Evolutionary conservation across 2,113 vertebrate species (phyloP).

Genomic region (Nannospalax galili): DNA sequence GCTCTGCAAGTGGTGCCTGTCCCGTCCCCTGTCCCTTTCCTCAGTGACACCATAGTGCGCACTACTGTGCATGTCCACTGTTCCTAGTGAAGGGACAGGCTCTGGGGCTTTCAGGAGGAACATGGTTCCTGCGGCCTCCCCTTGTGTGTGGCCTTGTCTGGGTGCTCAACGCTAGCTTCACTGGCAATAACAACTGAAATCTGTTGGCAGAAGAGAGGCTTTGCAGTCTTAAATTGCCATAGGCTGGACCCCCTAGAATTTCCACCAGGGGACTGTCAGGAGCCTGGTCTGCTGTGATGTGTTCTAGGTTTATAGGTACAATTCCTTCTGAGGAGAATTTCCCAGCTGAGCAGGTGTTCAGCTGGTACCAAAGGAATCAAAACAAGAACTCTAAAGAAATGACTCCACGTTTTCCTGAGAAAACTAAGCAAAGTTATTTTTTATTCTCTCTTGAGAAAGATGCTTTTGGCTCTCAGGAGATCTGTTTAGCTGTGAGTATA

Average conservation of each 20-base stretch:
- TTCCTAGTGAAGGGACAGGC: constrained; percentile 35
- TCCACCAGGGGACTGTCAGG: constrained; percentile 39
- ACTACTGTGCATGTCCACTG: background rate
- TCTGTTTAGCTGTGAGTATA: constrained; percentile 60
- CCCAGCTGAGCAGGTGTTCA: background rate
- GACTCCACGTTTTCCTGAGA: constrained; percentile 6
- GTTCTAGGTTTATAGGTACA: background rate
- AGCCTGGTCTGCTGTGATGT: background rate
- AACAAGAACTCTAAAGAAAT: background rate
- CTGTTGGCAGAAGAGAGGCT: constrained; percentile 69
- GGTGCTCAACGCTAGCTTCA: constrained; percentile 65
- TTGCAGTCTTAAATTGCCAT: constrained; percentile 63
- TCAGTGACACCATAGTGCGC: background rate
- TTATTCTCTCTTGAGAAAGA: constrained; percentile 55
- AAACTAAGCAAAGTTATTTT: constrained; percentile 45
- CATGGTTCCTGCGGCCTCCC: constrained; percentile 38
- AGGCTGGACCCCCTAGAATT: constrained; percentile 55
- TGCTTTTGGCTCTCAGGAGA: constrained; percentile 61
- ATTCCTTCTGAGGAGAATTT: constrained; percentile 52
- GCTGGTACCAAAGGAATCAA: background rate
- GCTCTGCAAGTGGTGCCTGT: background rate
- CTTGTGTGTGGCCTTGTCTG: constrained; percentile 57
- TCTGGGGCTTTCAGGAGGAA: background rate
- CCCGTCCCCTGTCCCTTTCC: background rate
- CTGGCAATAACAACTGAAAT: constrained; percentile 38